Evolutionary conservation across 2,888 invertebrate species (phyloP).

Genomic region (Euclidia mi): DNA sequence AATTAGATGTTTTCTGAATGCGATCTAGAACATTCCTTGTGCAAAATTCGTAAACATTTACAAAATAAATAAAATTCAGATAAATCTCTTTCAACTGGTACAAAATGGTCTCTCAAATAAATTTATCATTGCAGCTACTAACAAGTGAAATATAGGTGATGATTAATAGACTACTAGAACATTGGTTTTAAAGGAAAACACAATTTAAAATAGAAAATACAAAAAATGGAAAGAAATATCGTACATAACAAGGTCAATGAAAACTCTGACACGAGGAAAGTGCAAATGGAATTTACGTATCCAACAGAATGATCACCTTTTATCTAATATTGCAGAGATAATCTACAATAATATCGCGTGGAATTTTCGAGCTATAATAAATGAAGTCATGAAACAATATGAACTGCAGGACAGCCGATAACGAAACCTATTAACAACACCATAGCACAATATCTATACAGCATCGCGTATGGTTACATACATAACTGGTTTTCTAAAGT

Average conservation of each 20-base stretch:
- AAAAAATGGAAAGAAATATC: background rate
- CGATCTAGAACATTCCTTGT: slow-evolving; percentile 27
- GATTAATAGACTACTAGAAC: background rate
- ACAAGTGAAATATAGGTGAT: too few relatives aligned
- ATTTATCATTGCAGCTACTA: too few relatives aligned
- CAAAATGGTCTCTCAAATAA: too few relatives aligned
- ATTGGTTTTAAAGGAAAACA: slow-evolving; percentile 21
- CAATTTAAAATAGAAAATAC: slow-evolving; percentile 31
- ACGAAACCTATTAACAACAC: slow-evolving; percentile 57
- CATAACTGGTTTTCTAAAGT: slow-evolving; percentile 38
- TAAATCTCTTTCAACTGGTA: too few relatives aligned
- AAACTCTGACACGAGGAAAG: slow-evolving; percentile 7
- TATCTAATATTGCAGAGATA: slow-evolving; percentile 21
- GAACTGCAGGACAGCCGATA: slow-evolving; percentile 62
- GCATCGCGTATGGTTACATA: slow-evolving; percentile 12
- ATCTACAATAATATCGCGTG: slow-evolving; percentile 37
- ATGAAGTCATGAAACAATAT: slow-evolving; percentile 61
- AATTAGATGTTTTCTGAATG: slow-evolving; percentile 39
- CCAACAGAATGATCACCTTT: background rate
- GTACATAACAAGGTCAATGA: slow-evolving; percentile 14
- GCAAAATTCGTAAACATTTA: slow-evolving; percentile 19
- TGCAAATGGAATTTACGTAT: background rate
- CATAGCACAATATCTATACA: slow-evolving; percentile 26
- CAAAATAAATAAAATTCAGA: background rate
- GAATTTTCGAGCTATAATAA: slow-evolving; percentile 50